Percentiles rank a stretch among this genome's conserved stretches.
Evolutionary conservation across 2,113 vertebrate genomes (phyloP).

Genomic region (Rhagologus leucostigma): DNA sequence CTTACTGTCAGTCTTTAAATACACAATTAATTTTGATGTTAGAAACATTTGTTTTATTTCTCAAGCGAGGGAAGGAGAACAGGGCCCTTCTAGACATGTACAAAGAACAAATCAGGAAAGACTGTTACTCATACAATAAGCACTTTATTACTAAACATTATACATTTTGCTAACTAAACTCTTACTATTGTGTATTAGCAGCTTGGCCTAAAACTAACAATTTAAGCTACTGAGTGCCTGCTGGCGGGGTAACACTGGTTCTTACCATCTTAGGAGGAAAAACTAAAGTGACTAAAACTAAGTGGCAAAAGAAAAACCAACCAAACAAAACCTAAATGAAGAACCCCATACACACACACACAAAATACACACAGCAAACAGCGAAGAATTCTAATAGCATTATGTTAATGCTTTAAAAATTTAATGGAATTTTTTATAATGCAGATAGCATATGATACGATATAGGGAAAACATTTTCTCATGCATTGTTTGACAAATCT

Average conservation of each 20-base stretch:
- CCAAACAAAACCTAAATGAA: neutral
- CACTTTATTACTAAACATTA: neutral
- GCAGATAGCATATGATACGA: neutral
- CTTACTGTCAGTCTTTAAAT: neutral
- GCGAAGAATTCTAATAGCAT: neutral
- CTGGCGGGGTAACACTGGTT: neutral
- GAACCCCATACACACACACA: neutral
- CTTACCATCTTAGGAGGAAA: neutral
- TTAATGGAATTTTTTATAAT: neutral
- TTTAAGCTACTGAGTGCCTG: neutral
- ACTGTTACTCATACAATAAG: neutral
- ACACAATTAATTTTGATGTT: neutral
- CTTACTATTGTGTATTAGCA: neutral
- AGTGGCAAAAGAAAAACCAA: neutral
- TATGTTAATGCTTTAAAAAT: neutral
- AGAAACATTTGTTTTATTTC: neutral
- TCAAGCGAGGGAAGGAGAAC: neutral
- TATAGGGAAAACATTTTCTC: neutral
- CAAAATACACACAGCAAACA: neutral
- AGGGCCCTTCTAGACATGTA: neutral
- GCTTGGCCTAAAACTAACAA: neutral
- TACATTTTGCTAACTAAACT: neutral
- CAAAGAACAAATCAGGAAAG: neutral
- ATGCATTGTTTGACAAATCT: neutral
- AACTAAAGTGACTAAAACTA: neutral